Evolutionary conservation across 1,140 invertebrate genomes (phyloP).

Genomic region (Aphaenogaster ashmeadi): DNA sequence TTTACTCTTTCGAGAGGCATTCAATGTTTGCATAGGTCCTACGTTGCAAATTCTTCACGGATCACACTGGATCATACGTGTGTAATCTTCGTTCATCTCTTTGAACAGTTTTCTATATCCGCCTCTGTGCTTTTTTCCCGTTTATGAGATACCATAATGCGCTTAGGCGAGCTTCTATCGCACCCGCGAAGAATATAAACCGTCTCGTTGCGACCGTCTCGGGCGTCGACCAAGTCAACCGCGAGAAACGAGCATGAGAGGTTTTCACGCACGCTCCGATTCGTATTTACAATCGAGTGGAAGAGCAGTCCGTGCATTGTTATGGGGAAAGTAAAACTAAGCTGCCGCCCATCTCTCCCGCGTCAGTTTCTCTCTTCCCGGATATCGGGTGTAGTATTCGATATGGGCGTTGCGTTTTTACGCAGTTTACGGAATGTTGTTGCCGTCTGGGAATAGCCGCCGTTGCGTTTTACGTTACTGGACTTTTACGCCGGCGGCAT

Average conservation of each 20-base stretch:
- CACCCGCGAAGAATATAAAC: slow-evolving; percentile 66
- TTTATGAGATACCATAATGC: slow-evolving; percentile 51
- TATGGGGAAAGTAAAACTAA: slow-evolving; percentile 38
- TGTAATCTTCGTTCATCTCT: not conserved
- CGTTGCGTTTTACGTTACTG: slow-evolving; percentile 44
- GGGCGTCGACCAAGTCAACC: slow-evolving; percentile 1
- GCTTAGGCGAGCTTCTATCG: not conserved
- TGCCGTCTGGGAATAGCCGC: slow-evolving; percentile 6
- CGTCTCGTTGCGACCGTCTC: slow-evolving; percentile 55
- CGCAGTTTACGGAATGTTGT: slow-evolving; percentile 29
- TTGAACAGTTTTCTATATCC: not conserved
- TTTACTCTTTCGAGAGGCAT: not conserved
- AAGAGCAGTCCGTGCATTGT: slow-evolving; percentile 22
- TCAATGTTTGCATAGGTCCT: not conserved
- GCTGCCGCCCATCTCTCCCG: not conserved
- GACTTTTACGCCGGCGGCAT: slow-evolving; percentile 5
- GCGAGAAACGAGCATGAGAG: slow-evolving; percentile 25
- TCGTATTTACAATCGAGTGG: slow-evolving; percentile 37
- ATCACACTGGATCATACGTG: not conserved
- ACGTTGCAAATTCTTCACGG: not conserved
- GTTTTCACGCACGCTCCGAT: slow-evolving; percentile 21
- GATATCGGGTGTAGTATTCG: slow-evolving; percentile 20
- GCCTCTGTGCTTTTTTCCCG: not conserved
- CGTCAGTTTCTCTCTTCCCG: not conserved
- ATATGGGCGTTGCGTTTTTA: slow-evolving; percentile 32